Evolutionary conservation across 2,797 vertebrate genomes (phyloP), one percentile per base, ranked within the genome.

Genomic region (Tragelaphus oryx): DNA sequence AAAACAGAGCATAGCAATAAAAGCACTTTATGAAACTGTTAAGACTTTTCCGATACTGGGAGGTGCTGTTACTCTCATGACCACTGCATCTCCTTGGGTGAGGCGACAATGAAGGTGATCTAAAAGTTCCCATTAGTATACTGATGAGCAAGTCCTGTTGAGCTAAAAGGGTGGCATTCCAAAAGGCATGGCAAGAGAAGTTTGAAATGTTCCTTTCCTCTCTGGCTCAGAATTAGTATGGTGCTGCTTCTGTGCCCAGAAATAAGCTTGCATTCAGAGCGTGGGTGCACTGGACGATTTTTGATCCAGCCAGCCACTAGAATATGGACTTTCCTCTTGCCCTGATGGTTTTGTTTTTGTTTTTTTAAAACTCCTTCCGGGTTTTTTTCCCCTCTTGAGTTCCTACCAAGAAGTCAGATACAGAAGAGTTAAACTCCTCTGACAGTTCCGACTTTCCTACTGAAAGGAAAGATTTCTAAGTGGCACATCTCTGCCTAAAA

Each of bases 391-490:
- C 71, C 85, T 44, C 80, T 80, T 95, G 95, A 89, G 76, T 84
- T 87, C 59, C 91, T 96, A 96, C 86, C 75, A 84, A 85, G 85
- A 96, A 96, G 83, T 94, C 89, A 93, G 89, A 81, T 90, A n/a
- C 86, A 90, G 87, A 95, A 91, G 91, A 94, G 46, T 87, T 59
- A 91, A 65, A 85, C 26, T 96, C 86, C 26, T 95, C 75, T 96
- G 91, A 76, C 74, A 81, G 87, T 94, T 96, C 95, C 89, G 82
- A 95, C 78, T 98, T 97, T 92, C 80, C 60, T 95, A 75, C 96
- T 95, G 94, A 95, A 98, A 97, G 93, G 33, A 44, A 95, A 97
- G 33, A 75, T 75, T 96, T 98, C 94, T 93, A 95, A 97, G 85
- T 86, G 95, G 12, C 93, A 76, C 57, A 46, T 96, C 96, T 93